phyloP scores from a whole-genome alignment of 2,113 vertebrate species.

The Brachyistius frenatus region DNA sequence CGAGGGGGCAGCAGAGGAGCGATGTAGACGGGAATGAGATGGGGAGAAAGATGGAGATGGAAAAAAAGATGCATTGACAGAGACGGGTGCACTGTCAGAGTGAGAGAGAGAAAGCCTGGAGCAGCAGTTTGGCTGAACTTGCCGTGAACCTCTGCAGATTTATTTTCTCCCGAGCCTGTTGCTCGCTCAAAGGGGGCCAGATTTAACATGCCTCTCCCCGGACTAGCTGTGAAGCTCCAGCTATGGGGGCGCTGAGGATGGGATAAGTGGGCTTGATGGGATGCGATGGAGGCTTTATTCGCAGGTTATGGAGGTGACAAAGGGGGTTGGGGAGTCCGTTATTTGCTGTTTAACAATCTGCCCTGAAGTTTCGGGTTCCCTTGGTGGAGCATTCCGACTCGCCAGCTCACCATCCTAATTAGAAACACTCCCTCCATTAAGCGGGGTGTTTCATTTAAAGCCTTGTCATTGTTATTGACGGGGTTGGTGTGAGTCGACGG shows the following conservation, averaged over 20 bases:
- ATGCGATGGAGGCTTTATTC: conserved; percentile 21
- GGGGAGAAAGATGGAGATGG: conserved; percentile 20
- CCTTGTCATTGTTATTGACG: conserved; percentile 20
- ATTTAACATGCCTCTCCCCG: conserved; percentile 77
- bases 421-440: conserved; percentile 66
- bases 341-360: conserved; percentile 44
- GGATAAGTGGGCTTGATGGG: conserved; percentile 50
- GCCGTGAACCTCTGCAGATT: conserved; percentile 84
- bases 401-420: conserved; percentile 49
- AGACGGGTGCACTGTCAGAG: conserved; percentile 30
- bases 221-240: conserved; percentile 57
- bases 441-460: conserved; percentile 75
- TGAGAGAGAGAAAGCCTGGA: conserved; percentile 41
- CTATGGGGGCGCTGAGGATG: conserved; percentile 56
- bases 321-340: conserved; percentile 12
- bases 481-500: conserved; percentile 50
- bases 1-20: conserved; percentile 17
- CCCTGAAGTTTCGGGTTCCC: conserved; percentile 16
- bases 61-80: conserved; percentile 47
- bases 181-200: conserved; percentile 79
- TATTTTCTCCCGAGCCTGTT: conserved; percentile 83
- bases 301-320: conserved; percentile 38
- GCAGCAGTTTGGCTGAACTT: conserved; percentile 86
- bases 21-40: conserved; percentile 2
- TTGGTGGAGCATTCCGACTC: conserved; percentile 30